Percentiles rank a stretch among this genome's conserved stretches.
phyloP scores from a whole-genome alignment of 2,888 invertebrate genomes.

The Temnothorax rugatulus region DNA sequence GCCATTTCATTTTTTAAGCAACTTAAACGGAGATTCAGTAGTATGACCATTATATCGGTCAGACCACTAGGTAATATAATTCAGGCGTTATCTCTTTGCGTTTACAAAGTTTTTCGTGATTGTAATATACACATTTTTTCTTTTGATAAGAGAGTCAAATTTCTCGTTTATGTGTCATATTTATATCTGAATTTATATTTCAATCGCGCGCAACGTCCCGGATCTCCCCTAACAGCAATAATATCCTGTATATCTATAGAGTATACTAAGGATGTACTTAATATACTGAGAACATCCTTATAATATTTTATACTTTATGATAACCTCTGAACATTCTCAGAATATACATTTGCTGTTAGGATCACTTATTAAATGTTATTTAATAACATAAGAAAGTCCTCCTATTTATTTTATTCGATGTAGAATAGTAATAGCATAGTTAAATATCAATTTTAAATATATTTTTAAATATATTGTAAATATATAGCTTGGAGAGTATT shows the following conservation, averaged over 20 bases:
- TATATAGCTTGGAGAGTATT: neutral
- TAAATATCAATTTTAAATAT: slow-evolving; percentile 15
- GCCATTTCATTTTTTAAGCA: slow-evolving; percentile 1
- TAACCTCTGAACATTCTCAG: too few species aligned
- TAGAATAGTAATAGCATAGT: neutral
- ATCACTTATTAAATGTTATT: neutral
- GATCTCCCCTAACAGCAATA: neutral
- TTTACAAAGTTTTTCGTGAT: neutral
- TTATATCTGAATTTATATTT: neutral
- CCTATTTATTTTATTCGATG: neutral
- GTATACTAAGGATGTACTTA: too few species aligned
- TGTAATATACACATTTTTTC: slow-evolving; percentile 5
- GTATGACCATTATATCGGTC: slow-evolving; percentile 6
- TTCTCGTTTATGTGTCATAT: neutral
- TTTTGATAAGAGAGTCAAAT: neutral
- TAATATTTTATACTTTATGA: too few species aligned
- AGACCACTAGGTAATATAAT: neutral
- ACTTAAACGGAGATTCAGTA: slow-evolving; percentile 12
- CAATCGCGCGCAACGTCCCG: too few species aligned
- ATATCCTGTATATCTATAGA: too few species aligned
- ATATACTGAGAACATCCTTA: too few species aligned
- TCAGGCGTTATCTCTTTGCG: neutral
- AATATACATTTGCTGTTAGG: too few species aligned
- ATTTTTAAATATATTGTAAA: neutral
- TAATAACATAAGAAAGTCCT: neutral